Evolutionary conservation across 2,113 vertebrate species (phyloP), one percentile per base, ranked within the genome.

Genomic region (Daphoenositta chrysoptera): DNA sequence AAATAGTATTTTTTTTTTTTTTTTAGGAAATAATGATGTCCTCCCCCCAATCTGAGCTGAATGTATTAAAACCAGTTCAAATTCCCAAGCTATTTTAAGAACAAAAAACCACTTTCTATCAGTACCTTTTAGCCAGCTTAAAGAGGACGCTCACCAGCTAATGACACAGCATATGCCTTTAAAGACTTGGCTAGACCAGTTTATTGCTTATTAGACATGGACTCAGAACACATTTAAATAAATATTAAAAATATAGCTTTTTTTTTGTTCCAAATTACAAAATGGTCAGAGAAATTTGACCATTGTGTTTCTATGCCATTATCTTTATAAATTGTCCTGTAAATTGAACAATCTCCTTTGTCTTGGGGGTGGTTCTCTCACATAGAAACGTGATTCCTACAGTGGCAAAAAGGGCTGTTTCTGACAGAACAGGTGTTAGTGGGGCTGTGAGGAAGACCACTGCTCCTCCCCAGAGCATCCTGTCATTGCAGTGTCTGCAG

Each of bases 61-160:
- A 97, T 95, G 90, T 96, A 95, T 95, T 97, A 96, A 96, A 97
- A 98, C 37, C 94, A 95, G 79, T 96, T 98, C 95, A 92, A 97
- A 96, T 97, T 96, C 95, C 97, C 95, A 98, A 97, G 88, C 96
- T 97, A 97, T 96, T 96, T 89, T 96, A 97, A 97, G 85, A 97
- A 98, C 85, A 97, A 96, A 97, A 98, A 96, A 15, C 0, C 92
- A 98, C 83, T 97, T 97, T 97, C 95, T 98, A 97, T 98, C 90
- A 97, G 98, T 99, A 98, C 98, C 98, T 98, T 97, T 98, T 97
- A 97, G 96, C 97, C 97, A 98, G 97, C 95, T 98, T 98, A 98
- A 98, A 97, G 97, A 98, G 98, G 98, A 98, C 97, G 98, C 98
- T 98, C 99, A 98, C 97, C 98, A 98, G 98, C 97, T 97, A 98